These are phyloP conservation scores for Corticium candelabrum DNA, from an alignment of 37 sponge, comb jelly and placozoan genomes.

Conservation along the genomic window DNA sequence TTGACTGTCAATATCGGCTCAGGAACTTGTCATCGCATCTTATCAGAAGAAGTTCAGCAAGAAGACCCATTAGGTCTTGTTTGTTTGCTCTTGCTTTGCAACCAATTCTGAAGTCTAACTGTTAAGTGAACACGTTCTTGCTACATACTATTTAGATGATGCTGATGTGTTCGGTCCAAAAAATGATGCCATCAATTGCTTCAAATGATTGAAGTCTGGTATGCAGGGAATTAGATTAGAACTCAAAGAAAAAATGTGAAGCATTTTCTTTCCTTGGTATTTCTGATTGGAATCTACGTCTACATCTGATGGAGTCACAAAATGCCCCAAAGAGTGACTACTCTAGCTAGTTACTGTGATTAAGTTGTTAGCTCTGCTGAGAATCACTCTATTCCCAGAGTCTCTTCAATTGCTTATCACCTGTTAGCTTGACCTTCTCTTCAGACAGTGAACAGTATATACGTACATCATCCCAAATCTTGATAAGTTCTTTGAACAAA, in stretches of 20 bases:
- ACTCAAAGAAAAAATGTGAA: background rate
- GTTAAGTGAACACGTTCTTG: background rate
- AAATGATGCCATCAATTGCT: too few relatives aligned
- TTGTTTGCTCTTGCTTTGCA: background rate
- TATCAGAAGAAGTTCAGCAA: background rate
- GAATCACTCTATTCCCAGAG: too few relatives aligned
- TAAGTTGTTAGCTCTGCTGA: too few relatives aligned
- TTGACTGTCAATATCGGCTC: background rate
- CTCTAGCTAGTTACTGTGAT: too few relatives aligned
- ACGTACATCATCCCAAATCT: too few relatives aligned
- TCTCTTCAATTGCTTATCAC: too few relatives aligned
- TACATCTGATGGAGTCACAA: background rate
- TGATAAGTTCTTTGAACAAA: too few relatives aligned
- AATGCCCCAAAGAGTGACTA: too few relatives aligned
- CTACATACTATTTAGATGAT: background rate
- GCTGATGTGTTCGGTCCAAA: background rate
- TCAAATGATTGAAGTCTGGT: too few relatives aligned
- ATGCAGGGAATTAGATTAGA: background rate
- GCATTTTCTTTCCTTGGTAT: background rate
- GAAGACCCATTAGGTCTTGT: background rate
- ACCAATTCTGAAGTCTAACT: background rate
- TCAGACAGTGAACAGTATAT: too few relatives aligned
- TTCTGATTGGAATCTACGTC: background rate
- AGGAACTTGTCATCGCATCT: background rate
- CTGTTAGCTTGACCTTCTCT: too few relatives aligned